Conservation (phyloP, 2,797 vertebrate species). For the Acanthopagrus latus region DNA sequence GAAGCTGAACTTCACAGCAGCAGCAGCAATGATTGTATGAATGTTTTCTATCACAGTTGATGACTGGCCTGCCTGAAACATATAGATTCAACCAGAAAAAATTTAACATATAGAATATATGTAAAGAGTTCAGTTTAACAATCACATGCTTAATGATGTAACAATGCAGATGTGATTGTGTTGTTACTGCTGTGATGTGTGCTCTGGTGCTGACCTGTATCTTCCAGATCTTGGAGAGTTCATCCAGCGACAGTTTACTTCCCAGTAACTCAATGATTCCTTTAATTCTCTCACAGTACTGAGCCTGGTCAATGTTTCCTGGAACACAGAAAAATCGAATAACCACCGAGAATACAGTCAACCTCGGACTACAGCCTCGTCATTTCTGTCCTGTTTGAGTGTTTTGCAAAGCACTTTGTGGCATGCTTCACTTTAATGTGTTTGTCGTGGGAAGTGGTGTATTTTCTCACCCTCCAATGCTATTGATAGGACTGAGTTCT, state of each 20-base stretch:
- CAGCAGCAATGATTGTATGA: constrained; percentile 97
- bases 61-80: constrained; percentile 93
- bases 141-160: neutral
- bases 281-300: constrained; percentile 99
- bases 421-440: neutral
- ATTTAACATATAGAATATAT: too few relatives aligned
- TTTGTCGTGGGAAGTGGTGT: neutral
- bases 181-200: neutral
- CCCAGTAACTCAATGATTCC: constrained; percentile 99
- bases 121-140: neutral
- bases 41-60: constrained; percentile 99
- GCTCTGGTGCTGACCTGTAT: constrained; percentile 91
- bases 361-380: neutral
- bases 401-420: neutral
- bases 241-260: constrained; percentile 97
- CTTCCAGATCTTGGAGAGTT: constrained; percentile 98
- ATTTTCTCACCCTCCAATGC: constrained; percentile 92
- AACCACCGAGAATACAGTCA: neutral
- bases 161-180: neutral
- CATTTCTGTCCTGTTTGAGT: neutral
- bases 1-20: constrained; percentile 97
- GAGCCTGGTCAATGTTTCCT: constrained; percentile 99
- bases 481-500: constrained; percentile 98
- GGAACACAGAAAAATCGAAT: constrained; percentile 28
- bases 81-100: too few relatives aligned